phyloP scores from a whole-genome alignment of 2,797 vertebrate genomes.

The Hylomyscus alleni region DNA sequence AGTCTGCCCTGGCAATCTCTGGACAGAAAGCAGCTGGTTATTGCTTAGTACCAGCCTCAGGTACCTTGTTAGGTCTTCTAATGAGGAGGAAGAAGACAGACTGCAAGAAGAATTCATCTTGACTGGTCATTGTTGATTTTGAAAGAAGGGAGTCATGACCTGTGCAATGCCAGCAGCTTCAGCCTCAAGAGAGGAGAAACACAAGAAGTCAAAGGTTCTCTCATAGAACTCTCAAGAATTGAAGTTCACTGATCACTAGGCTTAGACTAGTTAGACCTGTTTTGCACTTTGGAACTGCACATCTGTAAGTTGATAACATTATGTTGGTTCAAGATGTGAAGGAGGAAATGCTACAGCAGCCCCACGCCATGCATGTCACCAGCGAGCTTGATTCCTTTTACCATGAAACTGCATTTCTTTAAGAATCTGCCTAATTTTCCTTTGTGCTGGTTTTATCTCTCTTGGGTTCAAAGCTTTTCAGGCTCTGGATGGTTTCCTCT shows the following conservation, averaged over 20 bases:
- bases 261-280: neutral
- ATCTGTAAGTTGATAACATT: neutral
- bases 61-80: neutral
- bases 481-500: neutral
- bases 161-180: neutral
- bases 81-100: neutral
- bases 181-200: neutral
- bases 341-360: neutral
- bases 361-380: neutral
- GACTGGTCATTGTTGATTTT: neutral
- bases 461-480: conserved; percentile 65
- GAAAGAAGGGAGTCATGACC: neutral
- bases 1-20: neutral
- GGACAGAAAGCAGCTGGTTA: neutral
- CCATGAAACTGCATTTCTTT: conserved; percentile 32
- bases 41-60: neutral
- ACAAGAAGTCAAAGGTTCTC: too few species aligned
- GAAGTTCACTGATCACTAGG: neutral
- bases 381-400: conserved; percentile 12
- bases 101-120: neutral
- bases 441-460: conserved; percentile 65
- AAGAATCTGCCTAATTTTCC: conserved; percentile 1
- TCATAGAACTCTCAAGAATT: neutral
- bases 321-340: neutral
- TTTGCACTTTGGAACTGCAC: neutral